These are phyloP conservation scores for Ophiothrix spiculata DNA, from an alignment of 35 echinoderm and acorn worm species.

Conservation along the genomic window DNA sequence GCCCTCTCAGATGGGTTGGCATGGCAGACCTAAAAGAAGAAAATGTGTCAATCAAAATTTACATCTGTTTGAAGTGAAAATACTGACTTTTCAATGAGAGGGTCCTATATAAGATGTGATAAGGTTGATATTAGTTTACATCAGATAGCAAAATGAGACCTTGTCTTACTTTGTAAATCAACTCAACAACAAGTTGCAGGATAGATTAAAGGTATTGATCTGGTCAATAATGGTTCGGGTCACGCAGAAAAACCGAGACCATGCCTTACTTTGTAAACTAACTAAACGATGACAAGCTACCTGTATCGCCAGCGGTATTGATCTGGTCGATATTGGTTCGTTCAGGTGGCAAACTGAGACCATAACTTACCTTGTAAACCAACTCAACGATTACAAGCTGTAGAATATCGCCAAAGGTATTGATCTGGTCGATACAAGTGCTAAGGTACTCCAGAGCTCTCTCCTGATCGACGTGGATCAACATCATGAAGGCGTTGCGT, in stretches of 20 bases:
- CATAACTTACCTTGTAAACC: conserved; percentile 90
- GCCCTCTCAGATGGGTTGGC: conserved; percentile 88
- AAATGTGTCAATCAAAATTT: not conserved
- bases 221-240: too few relatives aligned
- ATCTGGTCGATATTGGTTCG: too few relatives aligned
- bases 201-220: too few relatives aligned
- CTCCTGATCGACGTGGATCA: conserved; percentile 97
- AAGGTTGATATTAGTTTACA: too few relatives aligned
- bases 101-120: not conserved
- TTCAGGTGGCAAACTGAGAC: too few relatives aligned
- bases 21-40: conserved; percentile 77
- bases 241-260: too few relatives aligned
- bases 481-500: conserved; percentile 98
- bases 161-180: too few relatives aligned
- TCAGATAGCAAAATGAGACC: too few relatives aligned
- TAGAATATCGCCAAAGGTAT: conserved; percentile 89
- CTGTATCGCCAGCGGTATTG: too few relatives aligned
- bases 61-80: not conserved
- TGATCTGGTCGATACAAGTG: conserved; percentile 95
- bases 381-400: conserved; percentile 96
- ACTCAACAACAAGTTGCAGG: too few relatives aligned
- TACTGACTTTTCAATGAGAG: not conserved
- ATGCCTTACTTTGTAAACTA: too few relatives aligned
- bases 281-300: too few relatives aligned
- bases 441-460: conserved; percentile 88